Evolutionary conservation across 2,797 vertebrate genomes (phyloP), one percentile per base, ranked within the genome.

Genomic region (Pipistrellus pygmaeus): DNA sequence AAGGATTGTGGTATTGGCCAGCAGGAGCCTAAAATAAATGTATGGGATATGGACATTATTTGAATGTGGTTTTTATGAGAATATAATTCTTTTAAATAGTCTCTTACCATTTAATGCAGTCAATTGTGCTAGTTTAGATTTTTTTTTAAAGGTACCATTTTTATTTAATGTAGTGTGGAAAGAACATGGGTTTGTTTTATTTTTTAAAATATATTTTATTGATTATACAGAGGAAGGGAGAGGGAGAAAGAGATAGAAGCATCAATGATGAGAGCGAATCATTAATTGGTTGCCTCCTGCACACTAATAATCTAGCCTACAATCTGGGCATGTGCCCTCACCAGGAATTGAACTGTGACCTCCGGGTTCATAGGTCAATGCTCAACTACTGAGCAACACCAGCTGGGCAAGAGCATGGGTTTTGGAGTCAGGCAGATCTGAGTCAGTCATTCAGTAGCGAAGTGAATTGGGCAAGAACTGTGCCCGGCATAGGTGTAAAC

Each of bases 41-140:
- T 83, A 84, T 77, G 69, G 72, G 41, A 77, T 88, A 60, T 44
- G 35, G 81, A 73, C 72, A 72, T 46, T 80, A 35, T 90, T 95
- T 96, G 55, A 66, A 48, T 85, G 62, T 90, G 55, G 73, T 85
- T 95, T 95, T 95, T 88, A 25, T 90, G 72, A 96, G 72, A 85
- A 72, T 90, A 68, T 60, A 72, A 53, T 87, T 88, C 27, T 93
- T 95, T 95, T 76, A 85, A 86, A 87, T 73, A 87, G 23, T 23
- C 13, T 87, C 68, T 88, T 71, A 32, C 44, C 86, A 57, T 72
- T 89, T 84, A 64, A 88, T 48, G 44, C 57, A 88, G 44, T 51
- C 53, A 41, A 27, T 55, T 87, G 15, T 90, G 25, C 46, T 69
- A 57, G 20, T 90, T 87, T 66, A 64, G 4, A 7, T 41, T 81